A percentile compares a stretch with the other conserved stretches of the same genome.
Evolutionary conservation across 2,797 vertebrate genomes (phyloP).

Genomic region (Pipistrellus nathusii): DNA sequence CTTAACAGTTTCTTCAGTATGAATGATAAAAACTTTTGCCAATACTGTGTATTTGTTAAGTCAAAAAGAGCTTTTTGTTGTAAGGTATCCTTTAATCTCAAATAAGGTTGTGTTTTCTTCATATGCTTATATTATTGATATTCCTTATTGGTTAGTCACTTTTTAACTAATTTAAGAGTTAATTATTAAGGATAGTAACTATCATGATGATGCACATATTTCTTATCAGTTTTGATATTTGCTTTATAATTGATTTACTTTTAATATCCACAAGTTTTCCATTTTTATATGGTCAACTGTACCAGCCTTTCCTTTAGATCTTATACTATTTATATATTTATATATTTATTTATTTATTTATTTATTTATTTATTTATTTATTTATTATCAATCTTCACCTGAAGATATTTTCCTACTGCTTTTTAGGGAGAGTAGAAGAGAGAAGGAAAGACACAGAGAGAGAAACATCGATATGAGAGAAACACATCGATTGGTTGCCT

Average conservation of each 20-base stretch:
- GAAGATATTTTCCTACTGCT: too few relatives aligned
- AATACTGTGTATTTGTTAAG: slow-evolving; percentile 17
- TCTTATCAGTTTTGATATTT: slow-evolving; percentile 35
- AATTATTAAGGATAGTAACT: slow-evolving; percentile 12
- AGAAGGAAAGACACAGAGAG: too few relatives aligned
- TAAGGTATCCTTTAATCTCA: neutral
- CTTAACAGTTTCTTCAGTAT: slow-evolving; percentile 17
- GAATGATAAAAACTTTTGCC: slow-evolving; percentile 37
- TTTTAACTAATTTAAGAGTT: slow-evolving; percentile 39
- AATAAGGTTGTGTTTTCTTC: slow-evolving; percentile 17
- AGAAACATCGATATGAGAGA: too few relatives aligned
- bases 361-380: too few relatives aligned
- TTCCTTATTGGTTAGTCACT: neutral
- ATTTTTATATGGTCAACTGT: neutral
- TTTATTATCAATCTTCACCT: too few relatives aligned
- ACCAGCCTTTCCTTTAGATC: neutral
- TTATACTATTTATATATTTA: slow-evolving; percentile 3
- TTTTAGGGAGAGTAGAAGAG: too few relatives aligned
- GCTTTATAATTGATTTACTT: slow-evolving; percentile 13
- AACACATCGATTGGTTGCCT: too few relatives aligned
- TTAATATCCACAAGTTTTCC: neutral
- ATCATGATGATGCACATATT: neutral
- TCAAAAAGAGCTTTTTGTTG: slow-evolving; percentile 29
- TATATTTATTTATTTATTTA: too few relatives aligned
- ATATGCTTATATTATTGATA: slow-evolving; percentile 9